Evolutionary conservation across 2,113 vertebrate genomes (phyloP).

Genomic region (Pedionomus torquatus): DNA sequence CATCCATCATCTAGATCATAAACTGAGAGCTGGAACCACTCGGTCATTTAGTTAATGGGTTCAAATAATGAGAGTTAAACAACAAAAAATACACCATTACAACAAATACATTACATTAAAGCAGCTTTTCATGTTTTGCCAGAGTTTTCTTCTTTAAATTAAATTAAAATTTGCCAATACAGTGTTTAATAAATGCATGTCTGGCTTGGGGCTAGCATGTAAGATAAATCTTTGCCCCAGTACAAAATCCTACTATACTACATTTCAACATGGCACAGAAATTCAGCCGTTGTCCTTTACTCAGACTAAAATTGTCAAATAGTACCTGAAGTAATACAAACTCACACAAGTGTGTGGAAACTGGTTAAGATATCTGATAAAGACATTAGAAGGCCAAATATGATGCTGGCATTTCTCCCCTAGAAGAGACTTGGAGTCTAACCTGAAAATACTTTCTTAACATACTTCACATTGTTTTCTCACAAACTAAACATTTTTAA

Average conservation of each 20-base stretch:
- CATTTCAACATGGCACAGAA: neutral
- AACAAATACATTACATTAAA: slow-evolving; percentile 32
- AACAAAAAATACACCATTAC: neutral
- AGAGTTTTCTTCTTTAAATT: slow-evolving; percentile 3
- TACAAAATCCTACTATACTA: neutral
- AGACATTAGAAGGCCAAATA: neutral
- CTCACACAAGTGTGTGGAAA: neutral
- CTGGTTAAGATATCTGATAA: neutral
- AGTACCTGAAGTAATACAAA: neutral
- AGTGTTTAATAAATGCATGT: slow-evolving; percentile 7
- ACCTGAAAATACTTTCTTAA: neutral
- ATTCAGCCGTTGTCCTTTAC: neutral
- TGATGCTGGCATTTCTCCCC: neutral
- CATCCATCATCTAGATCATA: slow-evolving; percentile 12
- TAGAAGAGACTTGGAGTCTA: neutral
- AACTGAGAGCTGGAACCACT: neutral
- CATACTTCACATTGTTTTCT: neutral
- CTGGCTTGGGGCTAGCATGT: neutral
- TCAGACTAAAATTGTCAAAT: neutral
- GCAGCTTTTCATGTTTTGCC: slow-evolving; percentile 4
- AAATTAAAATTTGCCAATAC: slow-evolving; percentile 20
- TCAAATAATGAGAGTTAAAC: slow-evolving; percentile 6
- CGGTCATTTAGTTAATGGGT: slow-evolving; percentile 16
- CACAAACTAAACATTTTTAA: neutral
- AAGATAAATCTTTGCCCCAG: neutral